Evolutionary conservation across 2,797 vertebrate genomes (phyloP), one percentile per base, ranked within the genome.

Genomic region (Poecilia picta): DNA sequence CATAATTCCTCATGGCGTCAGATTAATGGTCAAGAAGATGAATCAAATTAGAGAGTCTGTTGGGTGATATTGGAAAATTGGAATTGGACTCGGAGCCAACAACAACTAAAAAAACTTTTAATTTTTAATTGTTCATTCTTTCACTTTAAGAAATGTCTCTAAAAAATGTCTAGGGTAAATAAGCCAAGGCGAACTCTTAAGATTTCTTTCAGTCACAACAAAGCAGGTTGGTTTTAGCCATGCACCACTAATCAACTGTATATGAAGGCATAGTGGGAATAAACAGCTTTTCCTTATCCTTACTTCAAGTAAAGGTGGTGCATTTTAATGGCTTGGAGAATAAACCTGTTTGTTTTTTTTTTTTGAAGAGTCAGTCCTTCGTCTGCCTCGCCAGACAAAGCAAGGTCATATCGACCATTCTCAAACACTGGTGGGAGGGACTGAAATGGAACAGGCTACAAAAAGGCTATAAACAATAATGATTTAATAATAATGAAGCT

Each of bases 401-500:
- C 80, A 83, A 88, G 79, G 88, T 89, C 87, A 80, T 23, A 41
- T 47, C 71, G n/a, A 55, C 36, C 4, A 72, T 78, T 76, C 73
- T 73, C 57, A 75, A 79, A 70, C 2, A 36, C 68, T 73, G 41
- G 62, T 83, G 80, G 53, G 41, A 15, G 12, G 74, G 74, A 0
- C 66, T 43, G 70, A 70, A 75, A 75, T 41, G 45, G 64, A 83
- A 45, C 62, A 16, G 77, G 55, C 73, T 55, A 51, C 73, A 81
- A 45, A 74, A 66, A 75, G 33, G 72, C 76, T 80, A 83, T 85
- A 87, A 87, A 86, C 79, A 87, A 81, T 78, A 75, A 81, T 31
- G 43, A 82, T 84, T 82, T 81, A 80, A 86, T 80, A 76, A 87
- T 82, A 77, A 85, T 79, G 59, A 88, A 15, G 8, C 45, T 75